These are phyloP conservation scores for Megaceryle torquata DNA, from an alignment of 2,113 vertebrate species.

Conservation along the genomic window DNA sequence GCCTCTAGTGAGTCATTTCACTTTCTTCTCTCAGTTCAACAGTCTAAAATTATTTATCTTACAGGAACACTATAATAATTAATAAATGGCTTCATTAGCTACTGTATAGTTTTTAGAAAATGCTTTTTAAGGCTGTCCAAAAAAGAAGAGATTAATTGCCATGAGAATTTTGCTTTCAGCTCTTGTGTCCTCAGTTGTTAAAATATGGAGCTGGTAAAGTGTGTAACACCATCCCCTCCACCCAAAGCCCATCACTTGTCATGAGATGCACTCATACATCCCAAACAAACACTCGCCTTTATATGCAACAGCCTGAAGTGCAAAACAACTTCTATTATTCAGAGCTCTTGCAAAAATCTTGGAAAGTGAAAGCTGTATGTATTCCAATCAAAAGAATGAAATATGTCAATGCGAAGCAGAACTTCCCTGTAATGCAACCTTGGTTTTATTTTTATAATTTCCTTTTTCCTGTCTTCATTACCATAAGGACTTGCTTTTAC, in stretches of 20 bases:
- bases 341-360: slow-evolving; percentile 43
- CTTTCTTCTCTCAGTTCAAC: background rate
- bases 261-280: background rate
- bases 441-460: slow-evolving; percentile 26
- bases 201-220: background rate
- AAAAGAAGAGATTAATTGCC: slow-evolving; percentile 16
- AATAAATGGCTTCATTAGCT: slow-evolving; percentile 48
- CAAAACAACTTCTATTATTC: slow-evolving; percentile 49
- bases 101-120: slow-evolving; percentile 15
- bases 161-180: background rate
- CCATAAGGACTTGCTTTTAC: slow-evolving; percentile 1
- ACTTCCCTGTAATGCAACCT: slow-evolving; percentile 19
- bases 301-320: background rate
- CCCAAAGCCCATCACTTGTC: background rate
- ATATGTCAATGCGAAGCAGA: slow-evolving; percentile 36
- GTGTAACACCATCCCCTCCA: background rate
- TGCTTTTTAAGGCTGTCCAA: background rate
- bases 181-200: background rate
- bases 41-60: slow-evolving; percentile 44
- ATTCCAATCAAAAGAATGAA: slow-evolving; percentile 59
- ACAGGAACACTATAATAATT: slow-evolving; percentile 35
- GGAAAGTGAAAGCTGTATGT: slow-evolving; percentile 50
- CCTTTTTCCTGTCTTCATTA: background rate
- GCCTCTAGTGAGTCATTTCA: background rate
- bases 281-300: background rate